These are phyloP conservation scores for Drosophila phalerata DNA, from an alignment of 2,888 invertebrate species.

Conservation along the genomic window DNA sequence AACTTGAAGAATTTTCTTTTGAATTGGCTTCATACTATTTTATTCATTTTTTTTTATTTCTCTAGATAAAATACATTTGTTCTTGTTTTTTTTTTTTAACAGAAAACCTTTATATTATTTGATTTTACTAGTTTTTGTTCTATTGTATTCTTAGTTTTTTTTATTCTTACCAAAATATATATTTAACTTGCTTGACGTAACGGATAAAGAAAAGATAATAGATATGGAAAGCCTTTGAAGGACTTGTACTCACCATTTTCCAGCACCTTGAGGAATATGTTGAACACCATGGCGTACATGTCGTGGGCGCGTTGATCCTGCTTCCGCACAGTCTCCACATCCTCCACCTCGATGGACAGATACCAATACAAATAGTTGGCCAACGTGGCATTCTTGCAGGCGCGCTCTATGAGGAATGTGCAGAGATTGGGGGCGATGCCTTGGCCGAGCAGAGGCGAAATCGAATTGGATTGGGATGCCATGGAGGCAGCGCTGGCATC, in stretches of 20 bases:
- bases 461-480: constrained; percentile 85
- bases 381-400: constrained; percentile 94
- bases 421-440: constrained; percentile 90
- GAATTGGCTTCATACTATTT: too few species aligned
- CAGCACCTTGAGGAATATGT: constrained; percentile 92
- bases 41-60: too few species aligned
- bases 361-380: constrained; percentile 99
- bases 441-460: constrained; percentile 86
- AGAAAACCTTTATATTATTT: too few species aligned
- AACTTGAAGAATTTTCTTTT: too few species aligned
- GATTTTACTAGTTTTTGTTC: too few species aligned
- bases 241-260: constrained; percentile 87
- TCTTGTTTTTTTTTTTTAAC: too few species aligned
- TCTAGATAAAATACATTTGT: too few species aligned
- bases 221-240: accelerated
- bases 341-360: constrained; percentile 96
- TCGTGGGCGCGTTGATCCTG: constrained; percentile 91
- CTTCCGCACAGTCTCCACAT: constrained; percentile 90
- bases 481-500: constrained; percentile 34
- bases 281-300: constrained; percentile 96
- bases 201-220: background rate
- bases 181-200: too few species aligned
- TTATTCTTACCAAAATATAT: too few species aligned
- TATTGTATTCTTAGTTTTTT: too few species aligned
- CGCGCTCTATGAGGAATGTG: constrained; percentile 95